Evolutionary conservation across 2,888 invertebrate genomes (phyloP).

Genomic region (Synanthedon tipuliformis): DNA sequence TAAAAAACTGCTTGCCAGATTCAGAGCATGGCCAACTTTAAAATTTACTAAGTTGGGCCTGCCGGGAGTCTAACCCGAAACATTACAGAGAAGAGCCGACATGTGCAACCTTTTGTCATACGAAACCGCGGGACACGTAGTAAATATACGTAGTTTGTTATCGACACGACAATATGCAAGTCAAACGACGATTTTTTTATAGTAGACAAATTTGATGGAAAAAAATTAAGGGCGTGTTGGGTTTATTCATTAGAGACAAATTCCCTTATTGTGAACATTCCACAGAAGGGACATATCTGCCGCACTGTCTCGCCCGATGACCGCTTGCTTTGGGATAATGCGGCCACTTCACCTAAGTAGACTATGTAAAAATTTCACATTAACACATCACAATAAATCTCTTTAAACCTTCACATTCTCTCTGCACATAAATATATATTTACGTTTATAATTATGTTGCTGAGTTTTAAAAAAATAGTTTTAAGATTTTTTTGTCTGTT

Average conservation of each 20-base stretch:
- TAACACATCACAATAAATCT: too few relatives aligned
- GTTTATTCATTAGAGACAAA: constrained; percentile 43
- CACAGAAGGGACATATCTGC: constrained; percentile 4
- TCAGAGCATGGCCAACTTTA: too few relatives aligned
- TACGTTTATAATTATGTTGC: not conserved
- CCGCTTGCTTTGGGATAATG: not conserved
- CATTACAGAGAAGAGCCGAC: too few relatives aligned
- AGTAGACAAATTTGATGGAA: constrained; percentile 1
- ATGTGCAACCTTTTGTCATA: too few relatives aligned
- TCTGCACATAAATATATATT: not conserved
- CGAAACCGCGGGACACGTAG: too few relatives aligned
- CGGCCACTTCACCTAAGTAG: constrained; percentile 4
- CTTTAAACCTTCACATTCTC: not conserved
- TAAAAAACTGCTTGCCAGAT: too few relatives aligned
- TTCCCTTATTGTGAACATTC: constrained; percentile 30
- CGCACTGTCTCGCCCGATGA: constrained; percentile 4
- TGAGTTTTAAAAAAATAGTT: not conserved
- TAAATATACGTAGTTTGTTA: too few relatives aligned
- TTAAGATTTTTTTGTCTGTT: too few relatives aligned
- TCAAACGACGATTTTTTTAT: too few relatives aligned
- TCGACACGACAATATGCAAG: too few relatives aligned
- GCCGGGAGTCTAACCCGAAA: too few relatives aligned
- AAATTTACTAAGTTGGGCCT: too few relatives aligned
- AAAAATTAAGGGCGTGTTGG: constrained; percentile 23
- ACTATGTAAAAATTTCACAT: constrained; percentile 8